These are phyloP conservation scores for Scarus forsteni DNA, from an alignment of 2,797 vertebrate species.

Conservation along the genomic window DNA sequence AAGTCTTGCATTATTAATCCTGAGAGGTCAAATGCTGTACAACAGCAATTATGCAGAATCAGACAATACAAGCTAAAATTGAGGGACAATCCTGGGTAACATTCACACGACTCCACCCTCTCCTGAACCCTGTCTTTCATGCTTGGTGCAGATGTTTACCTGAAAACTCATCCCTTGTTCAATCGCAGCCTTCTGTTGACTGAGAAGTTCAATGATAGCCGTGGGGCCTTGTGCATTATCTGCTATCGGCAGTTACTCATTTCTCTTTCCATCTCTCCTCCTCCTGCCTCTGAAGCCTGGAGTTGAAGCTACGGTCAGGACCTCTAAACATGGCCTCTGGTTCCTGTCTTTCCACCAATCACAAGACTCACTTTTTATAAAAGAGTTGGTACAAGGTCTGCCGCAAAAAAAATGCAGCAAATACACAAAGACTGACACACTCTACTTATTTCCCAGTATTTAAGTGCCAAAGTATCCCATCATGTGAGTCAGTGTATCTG, in stretches of 20 bases:
- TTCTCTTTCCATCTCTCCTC: constrained; percentile 55
- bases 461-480: constrained; percentile 45
- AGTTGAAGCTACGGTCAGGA: constrained; percentile 83
- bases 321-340: constrained; percentile 43
- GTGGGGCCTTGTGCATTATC: constrained; percentile 69
- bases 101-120: constrained; percentile 31
- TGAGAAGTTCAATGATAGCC: constrained; percentile 83
- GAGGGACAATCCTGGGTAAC: constrained; percentile 32
- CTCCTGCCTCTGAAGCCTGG: constrained; percentile 59
- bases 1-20: constrained; percentile 36
- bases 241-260: constrained; percentile 68
- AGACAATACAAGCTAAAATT: constrained; percentile 40
- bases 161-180: constrained; percentile 67
- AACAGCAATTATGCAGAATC: constrained; percentile 17
- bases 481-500: constrained; percentile 59
- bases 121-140: constrained; percentile 33
- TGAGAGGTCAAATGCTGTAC: constrained; percentile 37
- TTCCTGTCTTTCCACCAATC: constrained; percentile 69
- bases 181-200: constrained; percentile 65
- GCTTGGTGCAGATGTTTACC: constrained; percentile 62
- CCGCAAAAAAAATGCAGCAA: constrained; percentile 56
- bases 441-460: constrained; percentile 42
- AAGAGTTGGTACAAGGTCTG: constrained; percentile 64
- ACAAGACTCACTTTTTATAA: constrained; percentile 59
- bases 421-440: constrained; percentile 8